Base-by-base conservation (phyloP, 2,113 vertebrate genomes). In the Alaudala cheleensis region DNA sequence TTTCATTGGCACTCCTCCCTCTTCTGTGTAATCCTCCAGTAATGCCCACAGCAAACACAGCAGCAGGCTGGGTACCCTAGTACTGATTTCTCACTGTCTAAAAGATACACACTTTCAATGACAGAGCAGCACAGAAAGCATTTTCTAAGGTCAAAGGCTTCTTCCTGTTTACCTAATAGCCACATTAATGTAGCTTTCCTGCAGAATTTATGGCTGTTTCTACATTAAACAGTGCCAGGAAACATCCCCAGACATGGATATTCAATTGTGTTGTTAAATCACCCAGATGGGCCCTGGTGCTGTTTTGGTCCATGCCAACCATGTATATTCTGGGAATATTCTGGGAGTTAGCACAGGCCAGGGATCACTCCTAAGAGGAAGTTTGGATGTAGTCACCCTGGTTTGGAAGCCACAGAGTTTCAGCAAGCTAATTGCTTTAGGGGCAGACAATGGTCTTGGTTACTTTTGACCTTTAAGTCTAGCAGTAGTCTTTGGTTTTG, bases 191-290 rank as follows among this genome's bases (percentile, higher is more conserved):
- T 20, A 26, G 13, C 16, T 91, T 87, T 81, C 31, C 39, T 14
- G 10, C 8, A 47, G 66, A 71, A 86, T 81, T 88, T 83, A 70
- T 21, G 6, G 10, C 37, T 88, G 10, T 53, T 19, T 44, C 39
- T 77, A 12, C 42, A 80, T 64, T 77, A 88, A 65, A 34, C 15
- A 74, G 44, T 81, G 61, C 56, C 78, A 91, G 57, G 44, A n/a
- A 91, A 49, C 8, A 22, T 79, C 51, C 57, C 29, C 0, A 2
- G 51, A 39, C n/a, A 14, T 0, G 0, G 23, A 20, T n/a, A 50
- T 60, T 77, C 10, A 23, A 9, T 18, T 34, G 39, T 2, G 3
- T 9, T 57, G 31, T 14, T 85, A 51, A 79, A 82, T 74, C 50
- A 62, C 82, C 65, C 69, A n/a, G 31, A 9, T 28, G 5, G 13